Base-by-base conservation (phyloP, 2,113 vertebrate species). In the Hymenochirus boettgeri region DNA sequence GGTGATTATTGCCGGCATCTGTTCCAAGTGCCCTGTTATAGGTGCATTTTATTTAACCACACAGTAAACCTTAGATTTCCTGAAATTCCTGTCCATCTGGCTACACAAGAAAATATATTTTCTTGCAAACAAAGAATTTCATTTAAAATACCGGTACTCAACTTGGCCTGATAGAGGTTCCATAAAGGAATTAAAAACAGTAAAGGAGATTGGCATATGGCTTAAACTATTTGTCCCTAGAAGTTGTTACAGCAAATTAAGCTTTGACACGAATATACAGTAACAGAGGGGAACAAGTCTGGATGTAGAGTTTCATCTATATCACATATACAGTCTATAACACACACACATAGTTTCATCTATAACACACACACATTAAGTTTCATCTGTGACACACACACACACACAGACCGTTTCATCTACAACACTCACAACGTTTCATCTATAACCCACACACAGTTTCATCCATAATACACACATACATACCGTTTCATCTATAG, bases 71-170 rank as follows among this genome's bases (percentile, higher is more conserved):
- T 19, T 31, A 37, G n/a, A n/a, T 55, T 59, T 67, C 56, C 64
- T 58, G 64, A 57, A 59, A 59, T 67, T 67, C 64, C 33, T 51
- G 64, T 67, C 27, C 46, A 39, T 58, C 64, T 52, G 47, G 64
- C 55, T 67, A 39, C 55, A 59, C 55, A 27, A 48, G 56, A 15
- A 67, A 51, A 35, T 58, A 37, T 27, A 50, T 50, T 55, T 58
- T 58, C 64, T 23, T 58, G 17, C 55, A 26, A 57, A 23, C 54
- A 51, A 22, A 52, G 18, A n/a, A 58, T 58, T 63, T 63, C 15
- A 21, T 58, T 31, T 42, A 51, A 50, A 67, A 35, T 35, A 35
- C 33, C 33, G n/a, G 53, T 57, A 57, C 27, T 57, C 4, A 23
- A 19, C 46, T 59, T 12, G 52, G n/a, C 22, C 53, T 18, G 18